These are phyloP conservation scores for Python bivittatus DNA, from an alignment of 2,113 vertebrate species.

Conservation along the genomic window DNA sequence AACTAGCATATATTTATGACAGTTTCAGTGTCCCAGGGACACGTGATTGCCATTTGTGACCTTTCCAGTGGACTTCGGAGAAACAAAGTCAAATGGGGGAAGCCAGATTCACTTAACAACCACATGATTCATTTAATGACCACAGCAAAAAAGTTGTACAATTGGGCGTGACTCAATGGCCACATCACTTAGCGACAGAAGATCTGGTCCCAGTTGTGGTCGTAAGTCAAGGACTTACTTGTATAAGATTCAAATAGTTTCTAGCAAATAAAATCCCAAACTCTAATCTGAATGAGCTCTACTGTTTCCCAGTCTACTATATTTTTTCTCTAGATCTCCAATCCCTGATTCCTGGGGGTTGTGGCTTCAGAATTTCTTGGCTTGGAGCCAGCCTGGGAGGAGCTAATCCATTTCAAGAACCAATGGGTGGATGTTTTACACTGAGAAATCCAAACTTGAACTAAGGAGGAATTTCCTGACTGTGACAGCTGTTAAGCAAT, in stretches of 20 bases:
- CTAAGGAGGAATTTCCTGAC: background rate
- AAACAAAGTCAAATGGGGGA: too few species aligned
- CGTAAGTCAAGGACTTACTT: too few species aligned
- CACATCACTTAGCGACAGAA: too few species aligned
- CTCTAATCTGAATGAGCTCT: background rate
- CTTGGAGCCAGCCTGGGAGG: background rate
- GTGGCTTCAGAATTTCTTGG: background rate
- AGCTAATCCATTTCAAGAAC: background rate
- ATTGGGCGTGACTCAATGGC: too few species aligned
- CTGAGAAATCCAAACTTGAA: background rate
- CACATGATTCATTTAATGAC: too few species aligned
- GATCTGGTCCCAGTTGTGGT: too few species aligned
- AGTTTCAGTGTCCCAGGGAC: too few species aligned
- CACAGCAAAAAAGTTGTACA: too few species aligned
- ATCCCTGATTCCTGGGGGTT: background rate
- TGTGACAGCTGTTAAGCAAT: background rate
- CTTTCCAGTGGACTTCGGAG: too few species aligned
- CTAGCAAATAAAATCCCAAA: background rate
- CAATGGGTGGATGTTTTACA: background rate
- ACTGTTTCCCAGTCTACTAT: background rate
- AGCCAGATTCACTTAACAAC: too few species aligned
- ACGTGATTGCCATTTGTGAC: too few species aligned
- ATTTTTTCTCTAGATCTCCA: background rate
- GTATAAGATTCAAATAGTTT: background rate
- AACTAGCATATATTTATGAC: too few species aligned